Conservation (phyloP, 2,113 vertebrate genomes). For the Ictidomys tridecemlineatus region DNA sequence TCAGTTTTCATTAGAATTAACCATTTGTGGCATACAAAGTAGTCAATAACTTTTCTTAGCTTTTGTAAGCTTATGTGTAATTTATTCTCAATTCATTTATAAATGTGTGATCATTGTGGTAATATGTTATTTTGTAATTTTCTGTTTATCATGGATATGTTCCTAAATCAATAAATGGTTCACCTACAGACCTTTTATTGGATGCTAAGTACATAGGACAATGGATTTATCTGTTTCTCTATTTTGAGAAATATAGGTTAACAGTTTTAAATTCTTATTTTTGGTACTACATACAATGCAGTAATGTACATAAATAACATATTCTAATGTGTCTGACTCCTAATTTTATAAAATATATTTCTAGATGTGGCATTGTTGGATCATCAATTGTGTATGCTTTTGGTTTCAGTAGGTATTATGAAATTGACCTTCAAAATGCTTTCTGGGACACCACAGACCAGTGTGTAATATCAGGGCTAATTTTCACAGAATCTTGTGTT, state of each 20-base stretch:
- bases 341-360: background rate
- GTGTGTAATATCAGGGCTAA: background rate
- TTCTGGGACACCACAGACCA: background rate
- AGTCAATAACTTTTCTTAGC: background rate
- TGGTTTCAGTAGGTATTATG: background rate
- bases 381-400: background rate
- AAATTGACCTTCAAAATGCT: background rate
- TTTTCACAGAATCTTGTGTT: background rate
- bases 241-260: background rate
- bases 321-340: background rate
- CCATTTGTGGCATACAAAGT: background rate
- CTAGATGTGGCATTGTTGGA: background rate
- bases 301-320: background rate
- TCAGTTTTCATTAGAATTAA: background rate
- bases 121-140: background rate
- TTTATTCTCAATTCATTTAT: background rate
- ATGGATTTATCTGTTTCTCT: background rate
- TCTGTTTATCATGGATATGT: background rate
- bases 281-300: background rate
- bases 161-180: background rate
- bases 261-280: background rate
- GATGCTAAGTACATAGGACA: background rate
- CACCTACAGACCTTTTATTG: background rate
- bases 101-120: background rate
- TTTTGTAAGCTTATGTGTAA: background rate